phyloP scores from a whole-genome alignment of 2,888 invertebrate species.

The Mythimna loreyi region DNA sequence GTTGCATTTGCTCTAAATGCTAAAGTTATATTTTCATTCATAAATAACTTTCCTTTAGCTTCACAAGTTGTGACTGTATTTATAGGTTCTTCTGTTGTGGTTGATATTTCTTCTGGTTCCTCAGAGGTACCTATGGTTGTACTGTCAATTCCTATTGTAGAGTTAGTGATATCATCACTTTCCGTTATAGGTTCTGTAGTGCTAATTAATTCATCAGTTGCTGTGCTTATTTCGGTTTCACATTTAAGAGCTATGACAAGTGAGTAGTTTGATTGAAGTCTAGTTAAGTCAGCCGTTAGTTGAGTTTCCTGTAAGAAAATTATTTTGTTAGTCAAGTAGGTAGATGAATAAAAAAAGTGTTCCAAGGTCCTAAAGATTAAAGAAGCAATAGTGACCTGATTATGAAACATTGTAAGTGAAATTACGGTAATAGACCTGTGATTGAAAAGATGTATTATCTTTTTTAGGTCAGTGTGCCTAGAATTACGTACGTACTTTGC shows the following conservation, averaged over 20 bases:
- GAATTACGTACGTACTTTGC: not conserved
- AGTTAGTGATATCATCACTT: not conserved
- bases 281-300: constrained; percentile 77
- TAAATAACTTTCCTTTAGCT: constrained; percentile 78
- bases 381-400: constrained; percentile 4
- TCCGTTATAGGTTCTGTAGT: constrained; percentile 20
- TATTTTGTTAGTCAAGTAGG: not conserved
- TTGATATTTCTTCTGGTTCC: constrained; percentile 23
- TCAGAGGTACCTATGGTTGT: not conserved
- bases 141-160: not conserved
- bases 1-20: constrained; percentile 72
- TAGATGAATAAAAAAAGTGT: not conserved
- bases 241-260: constrained; percentile 81
- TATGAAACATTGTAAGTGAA: not conserved
- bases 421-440: constrained; percentile 7
- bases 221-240: constrained; percentile 56
- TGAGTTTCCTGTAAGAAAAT: constrained; percentile 73
- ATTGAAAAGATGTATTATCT: constrained; percentile 1
- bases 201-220: constrained; percentile 11
- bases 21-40: constrained; percentile 73
- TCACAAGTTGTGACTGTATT: constrained; percentile 51
- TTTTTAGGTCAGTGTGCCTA: constrained; percentile 6
- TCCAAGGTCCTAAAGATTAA: constrained; percentile 2
- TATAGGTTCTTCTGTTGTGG: constrained; percentile 23
- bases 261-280: constrained; percentile 73